These are phyloP conservation scores for Dorcus parallelipipedus DNA, from an alignment of 2,888 invertebrate species.

Conservation along the genomic window DNA sequence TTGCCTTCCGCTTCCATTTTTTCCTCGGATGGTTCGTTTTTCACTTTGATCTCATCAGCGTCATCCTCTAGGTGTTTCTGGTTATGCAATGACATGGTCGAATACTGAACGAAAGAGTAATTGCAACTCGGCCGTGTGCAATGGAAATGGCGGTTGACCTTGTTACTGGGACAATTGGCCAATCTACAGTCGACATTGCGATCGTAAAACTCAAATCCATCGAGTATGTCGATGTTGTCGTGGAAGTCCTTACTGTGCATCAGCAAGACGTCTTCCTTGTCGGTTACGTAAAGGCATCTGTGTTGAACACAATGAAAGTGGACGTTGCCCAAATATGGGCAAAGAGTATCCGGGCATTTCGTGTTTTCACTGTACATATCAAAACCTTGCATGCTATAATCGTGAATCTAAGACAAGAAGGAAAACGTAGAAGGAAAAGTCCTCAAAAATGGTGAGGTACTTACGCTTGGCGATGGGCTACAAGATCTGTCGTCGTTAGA, in stretches of 20 bases:
- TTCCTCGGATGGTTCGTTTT: slow-evolving; percentile 34
- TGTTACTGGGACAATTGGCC: slow-evolving; percentile 65
- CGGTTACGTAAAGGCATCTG: slow-evolving; percentile 79
- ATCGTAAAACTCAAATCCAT: slow-evolving; percentile 84
- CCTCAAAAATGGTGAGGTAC: slow-evolving; percentile 26
- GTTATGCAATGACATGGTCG: slow-evolving; percentile 71
- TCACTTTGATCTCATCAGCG: slow-evolving; percentile 30
- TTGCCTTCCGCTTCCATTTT: slow-evolving; percentile 16
- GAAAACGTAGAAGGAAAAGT: background rate
- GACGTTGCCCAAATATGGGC: slow-evolving; percentile 64
- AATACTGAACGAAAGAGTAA: slow-evolving; percentile 70
- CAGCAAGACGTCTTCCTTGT: slow-evolving; percentile 72
- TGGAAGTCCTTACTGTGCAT: slow-evolving; percentile 86
- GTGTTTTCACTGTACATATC: slow-evolving; percentile 60
- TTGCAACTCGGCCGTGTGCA: slow-evolving; percentile 68
- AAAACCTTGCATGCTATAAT: slow-evolving; percentile 61
- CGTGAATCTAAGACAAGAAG: slow-evolving; percentile 43
- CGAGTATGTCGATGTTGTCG: slow-evolving; percentile 74
- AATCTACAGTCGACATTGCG: slow-evolving; percentile 67
- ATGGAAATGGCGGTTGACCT: slow-evolving; percentile 72
- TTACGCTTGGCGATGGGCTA: slow-evolving; percentile 43
- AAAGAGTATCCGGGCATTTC: slow-evolving; percentile 72
- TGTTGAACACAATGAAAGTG: slow-evolving; percentile 86
- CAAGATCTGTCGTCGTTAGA: slow-evolving; percentile 45
- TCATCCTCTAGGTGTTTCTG: slow-evolving; percentile 57